These are phyloP conservation scores for Micromys minutus DNA, from an alignment of 2,113 vertebrate genomes.

Conservation along the genomic window DNA sequence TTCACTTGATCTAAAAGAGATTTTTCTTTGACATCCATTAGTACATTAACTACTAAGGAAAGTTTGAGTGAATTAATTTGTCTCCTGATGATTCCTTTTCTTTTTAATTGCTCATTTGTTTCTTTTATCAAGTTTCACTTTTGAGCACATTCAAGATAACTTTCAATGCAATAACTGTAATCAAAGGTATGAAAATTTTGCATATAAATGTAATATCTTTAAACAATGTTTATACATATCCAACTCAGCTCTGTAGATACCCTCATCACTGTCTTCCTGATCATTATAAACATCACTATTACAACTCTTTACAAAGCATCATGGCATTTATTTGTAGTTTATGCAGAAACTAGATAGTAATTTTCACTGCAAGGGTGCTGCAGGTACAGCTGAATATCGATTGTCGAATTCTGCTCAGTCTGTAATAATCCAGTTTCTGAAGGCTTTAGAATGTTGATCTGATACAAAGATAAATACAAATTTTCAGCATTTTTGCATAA, in stretches of 20 bases:
- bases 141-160: slow-evolving; percentile 4
- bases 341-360: slow-evolving; percentile 4
- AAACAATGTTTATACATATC: neutral
- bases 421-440: neutral
- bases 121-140: neutral
- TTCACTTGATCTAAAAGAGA: neutral
- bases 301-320: neutral
- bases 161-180: slow-evolving; percentile 12
- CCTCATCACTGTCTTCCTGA: neutral
- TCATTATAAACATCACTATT: neutral
- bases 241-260: neutral
- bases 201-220: neutral
- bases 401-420: neutral
- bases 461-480: no score
- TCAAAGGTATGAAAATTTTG: neutral
- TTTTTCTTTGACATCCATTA: neutral
- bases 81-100: neutral
- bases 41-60: neutral
- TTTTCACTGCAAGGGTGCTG: neutral
- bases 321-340: neutral
- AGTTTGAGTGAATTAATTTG: neutral
- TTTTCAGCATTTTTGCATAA: no score
- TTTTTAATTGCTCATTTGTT: neutral
- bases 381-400: neutral
- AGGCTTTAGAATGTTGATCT: neutral